Evolutionary conservation across 2,888 invertebrate genomes (phyloP).

Genomic region (Epistrophe eligans): DNA sequence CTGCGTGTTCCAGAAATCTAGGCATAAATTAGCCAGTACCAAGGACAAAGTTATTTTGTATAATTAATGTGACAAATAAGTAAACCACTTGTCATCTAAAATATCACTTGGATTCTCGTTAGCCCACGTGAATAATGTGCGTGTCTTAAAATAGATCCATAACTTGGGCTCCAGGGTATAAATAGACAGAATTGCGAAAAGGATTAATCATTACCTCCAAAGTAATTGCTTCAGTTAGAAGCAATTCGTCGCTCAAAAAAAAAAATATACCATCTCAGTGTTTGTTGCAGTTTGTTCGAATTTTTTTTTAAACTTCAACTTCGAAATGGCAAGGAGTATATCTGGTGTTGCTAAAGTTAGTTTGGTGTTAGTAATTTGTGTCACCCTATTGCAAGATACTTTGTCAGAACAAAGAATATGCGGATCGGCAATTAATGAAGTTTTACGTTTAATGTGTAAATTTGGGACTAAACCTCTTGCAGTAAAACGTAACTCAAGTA

Average conservation of each 20-base stretch:
- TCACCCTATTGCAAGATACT: constrained; percentile 1
- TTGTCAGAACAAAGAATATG: constrained; percentile 24
- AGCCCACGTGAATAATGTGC: constrained; percentile 27
- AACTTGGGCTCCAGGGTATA: constrained; percentile 21
- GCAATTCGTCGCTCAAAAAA: constrained; percentile 3
- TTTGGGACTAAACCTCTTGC: not conserved
- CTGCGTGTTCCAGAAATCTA: constrained; percentile 36
- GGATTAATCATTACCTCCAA: constrained; percentile 38
- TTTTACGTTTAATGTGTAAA: constrained; percentile 11
- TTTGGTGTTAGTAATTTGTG: not conserved
- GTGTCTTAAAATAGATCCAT: constrained; percentile 24
- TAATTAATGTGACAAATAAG: constrained; percentile 43
- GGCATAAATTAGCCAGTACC: constrained; percentile 41
- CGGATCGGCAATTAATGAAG: constrained; percentile 8
- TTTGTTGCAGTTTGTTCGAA: not conserved
- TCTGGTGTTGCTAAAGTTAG: not conserved
- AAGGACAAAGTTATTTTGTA: constrained; percentile 40
- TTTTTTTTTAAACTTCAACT: not conserved
- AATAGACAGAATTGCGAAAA: constrained; percentile 32
- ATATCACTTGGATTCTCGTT: constrained; percentile 24
- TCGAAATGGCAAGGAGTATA: constrained; percentile 4
- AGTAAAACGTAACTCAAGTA: not conserved
- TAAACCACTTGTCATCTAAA: constrained; percentile 39
- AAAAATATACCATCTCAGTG: not conserved
- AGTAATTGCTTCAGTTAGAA: constrained; percentile 43